Evolutionary conservation across 2,113 vertebrate genomes (phyloP).

Genomic region (Oreochromis niloticus): DNA sequence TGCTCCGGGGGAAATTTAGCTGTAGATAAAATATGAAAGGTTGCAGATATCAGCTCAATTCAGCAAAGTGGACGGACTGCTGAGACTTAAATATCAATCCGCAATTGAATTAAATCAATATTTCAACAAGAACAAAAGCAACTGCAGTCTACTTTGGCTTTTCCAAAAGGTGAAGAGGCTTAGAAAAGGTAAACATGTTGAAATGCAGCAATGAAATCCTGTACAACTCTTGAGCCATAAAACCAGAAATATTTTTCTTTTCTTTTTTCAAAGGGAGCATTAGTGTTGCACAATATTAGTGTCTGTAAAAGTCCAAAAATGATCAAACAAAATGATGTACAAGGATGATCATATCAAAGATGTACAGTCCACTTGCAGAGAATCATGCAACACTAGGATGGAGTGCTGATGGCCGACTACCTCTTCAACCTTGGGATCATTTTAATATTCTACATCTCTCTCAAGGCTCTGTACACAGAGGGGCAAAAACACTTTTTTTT

Average conservation of each 20-base stretch:
- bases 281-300: conserved; percentile 46
- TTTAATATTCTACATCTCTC: conserved; percentile 53
- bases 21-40: conserved; percentile 31
- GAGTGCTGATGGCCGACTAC: conserved; percentile 38
- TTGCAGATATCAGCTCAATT: conserved; percentile 39
- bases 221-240: conserved; percentile 54
- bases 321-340: conserved; percentile 44
- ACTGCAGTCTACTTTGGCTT: conserved; percentile 79
- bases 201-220: conserved; percentile 52
- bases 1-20: conserved; percentile 27
- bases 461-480: conserved; percentile 46
- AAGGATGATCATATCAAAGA: conserved; percentile 49
- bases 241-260: conserved; percentile 15
- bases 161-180: conserved; percentile 72
- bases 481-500: background rate
- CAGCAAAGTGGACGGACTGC: conserved; percentile 64
- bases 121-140: conserved; percentile 41
- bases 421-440: conserved; percentile 54
- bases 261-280: conserved; percentile 34
- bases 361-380: conserved; percentile 56
- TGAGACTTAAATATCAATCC: conserved; percentile 55
- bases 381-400: conserved; percentile 69
- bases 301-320: conserved; percentile 51
- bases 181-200: conserved; percentile 60
- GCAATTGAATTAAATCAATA: conserved; percentile 31